Evolutionary conservation across 2,113 vertebrate genomes (phyloP).

Genomic region (Picathartes gymnocephalus): DNA sequence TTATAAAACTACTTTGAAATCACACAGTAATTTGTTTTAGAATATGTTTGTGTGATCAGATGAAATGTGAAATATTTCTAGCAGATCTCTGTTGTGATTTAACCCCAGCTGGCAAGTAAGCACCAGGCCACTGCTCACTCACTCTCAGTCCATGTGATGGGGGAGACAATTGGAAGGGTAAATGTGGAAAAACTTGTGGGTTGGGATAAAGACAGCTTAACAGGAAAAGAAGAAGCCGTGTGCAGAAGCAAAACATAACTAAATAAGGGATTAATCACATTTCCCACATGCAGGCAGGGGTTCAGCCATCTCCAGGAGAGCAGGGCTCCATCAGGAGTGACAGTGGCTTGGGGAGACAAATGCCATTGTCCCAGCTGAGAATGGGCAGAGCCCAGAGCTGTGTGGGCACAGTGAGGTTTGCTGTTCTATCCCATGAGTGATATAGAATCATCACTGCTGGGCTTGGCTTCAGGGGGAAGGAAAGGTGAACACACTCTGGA

Average conservation of each 20-base stretch:
- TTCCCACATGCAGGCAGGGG: neutral
- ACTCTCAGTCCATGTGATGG: neutral
- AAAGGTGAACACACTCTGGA: neutral
- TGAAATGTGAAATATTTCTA: neutral
- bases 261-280: neutral
- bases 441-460: neutral
- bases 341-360: neutral
- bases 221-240: neutral
- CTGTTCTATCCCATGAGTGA: accelerated
- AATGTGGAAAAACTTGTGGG: neutral
- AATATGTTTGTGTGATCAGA: neutral
- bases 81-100: neutral
- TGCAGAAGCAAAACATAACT: neutral
- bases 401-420: accelerated
- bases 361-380: neutral
- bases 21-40: neutral
- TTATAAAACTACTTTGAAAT: neutral
- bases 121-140: neutral
- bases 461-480: accelerated
- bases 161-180: neutral
- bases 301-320: neutral
- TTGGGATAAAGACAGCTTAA: neutral
- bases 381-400: accelerated
- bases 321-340: neutral
- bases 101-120: neutral